Conservation (phyloP, 2,888 invertebrate species). For the Pedicia rivosa region DNA sequence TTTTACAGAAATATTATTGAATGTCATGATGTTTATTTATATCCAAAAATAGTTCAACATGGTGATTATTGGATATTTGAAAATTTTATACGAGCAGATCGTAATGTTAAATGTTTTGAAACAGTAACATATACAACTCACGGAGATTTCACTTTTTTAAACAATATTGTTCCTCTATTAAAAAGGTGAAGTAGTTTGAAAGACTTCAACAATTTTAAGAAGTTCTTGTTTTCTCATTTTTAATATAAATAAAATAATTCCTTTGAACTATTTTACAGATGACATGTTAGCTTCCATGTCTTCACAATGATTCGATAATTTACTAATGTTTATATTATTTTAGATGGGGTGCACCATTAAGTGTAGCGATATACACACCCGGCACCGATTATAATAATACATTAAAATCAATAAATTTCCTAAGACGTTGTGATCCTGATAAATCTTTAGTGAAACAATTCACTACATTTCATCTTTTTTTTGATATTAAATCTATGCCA, state of each 20-base stretch:
- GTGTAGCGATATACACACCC: conserved; percentile 46
- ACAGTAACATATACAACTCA: conserved; percentile 52
- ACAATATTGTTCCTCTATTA: conserved; percentile 40
- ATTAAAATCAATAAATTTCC: conserved; percentile 39
- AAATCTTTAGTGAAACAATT: conserved; percentile 35
- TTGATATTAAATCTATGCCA: conserved; percentile 40
- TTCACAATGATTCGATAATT: neutral
- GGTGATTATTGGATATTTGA: conserved; percentile 44
- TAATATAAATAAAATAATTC: neutral
- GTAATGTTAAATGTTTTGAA: conserved; percentile 36
- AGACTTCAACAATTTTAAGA: too few relatives aligned
- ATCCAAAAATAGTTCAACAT: too few relatives aligned
- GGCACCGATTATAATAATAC: conserved; percentile 41
- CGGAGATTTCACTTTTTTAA: conserved; percentile 48
- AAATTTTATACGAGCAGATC: conserved; percentile 38
- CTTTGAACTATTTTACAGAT: neutral
- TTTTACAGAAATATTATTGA: too few relatives aligned
- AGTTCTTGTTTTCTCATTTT: too few relatives aligned
- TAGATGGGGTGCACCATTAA: conserved; percentile 47
- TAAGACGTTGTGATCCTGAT: conserved; percentile 35
- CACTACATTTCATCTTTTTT: conserved; percentile 49
- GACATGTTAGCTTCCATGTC: too few relatives aligned
- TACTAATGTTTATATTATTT: too few relatives aligned
- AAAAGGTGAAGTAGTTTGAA: conserved; percentile 24
- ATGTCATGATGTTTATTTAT: too few relatives aligned